phyloP scores from a whole-genome alignment of 2,113 vertebrate species.

The Lepus timidus region DNA sequence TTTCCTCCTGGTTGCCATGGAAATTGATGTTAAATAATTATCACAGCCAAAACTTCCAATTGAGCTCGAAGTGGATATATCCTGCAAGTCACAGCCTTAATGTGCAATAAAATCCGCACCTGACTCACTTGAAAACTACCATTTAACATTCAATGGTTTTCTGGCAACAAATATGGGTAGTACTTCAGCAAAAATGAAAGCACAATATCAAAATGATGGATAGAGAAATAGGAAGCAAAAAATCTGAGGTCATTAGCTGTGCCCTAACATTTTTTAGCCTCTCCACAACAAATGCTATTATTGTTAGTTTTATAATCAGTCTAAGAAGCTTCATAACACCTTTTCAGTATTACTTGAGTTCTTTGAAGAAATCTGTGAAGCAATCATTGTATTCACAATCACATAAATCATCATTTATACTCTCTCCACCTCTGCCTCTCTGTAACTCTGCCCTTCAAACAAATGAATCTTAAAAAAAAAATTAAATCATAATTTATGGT shows the following conservation, averaged over 20 bases:
- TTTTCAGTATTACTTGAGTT: not conserved
- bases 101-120: constrained; percentile 7
- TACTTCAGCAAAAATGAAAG: constrained; percentile 35
- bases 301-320: constrained; percentile 15
- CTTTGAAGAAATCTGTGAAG: constrained; percentile 1
- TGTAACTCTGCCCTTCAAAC: too few relatives aligned
- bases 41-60: not conserved
- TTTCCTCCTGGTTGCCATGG: constrained; percentile 47
- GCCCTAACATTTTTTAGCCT: not conserved
- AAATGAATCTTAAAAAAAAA: too few relatives aligned
- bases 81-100: not conserved
- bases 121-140: not conserved
- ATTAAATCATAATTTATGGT: not conserved
- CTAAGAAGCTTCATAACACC: not conserved
- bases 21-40: constrained; percentile 61
- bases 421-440: too few relatives aligned
- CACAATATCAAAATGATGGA: not conserved
- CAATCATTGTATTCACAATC: not conserved
- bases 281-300: not conserved
- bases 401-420: not conserved
- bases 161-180: not conserved
- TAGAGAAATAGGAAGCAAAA: constrained; percentile 29
- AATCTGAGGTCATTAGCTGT: not conserved
- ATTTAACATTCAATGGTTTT: constrained; percentile 7
- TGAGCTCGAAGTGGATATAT: constrained; percentile 13